Evolutionary conservation across 2,797 vertebrate species (phyloP).

Genomic region (Sylvia borin): DNA sequence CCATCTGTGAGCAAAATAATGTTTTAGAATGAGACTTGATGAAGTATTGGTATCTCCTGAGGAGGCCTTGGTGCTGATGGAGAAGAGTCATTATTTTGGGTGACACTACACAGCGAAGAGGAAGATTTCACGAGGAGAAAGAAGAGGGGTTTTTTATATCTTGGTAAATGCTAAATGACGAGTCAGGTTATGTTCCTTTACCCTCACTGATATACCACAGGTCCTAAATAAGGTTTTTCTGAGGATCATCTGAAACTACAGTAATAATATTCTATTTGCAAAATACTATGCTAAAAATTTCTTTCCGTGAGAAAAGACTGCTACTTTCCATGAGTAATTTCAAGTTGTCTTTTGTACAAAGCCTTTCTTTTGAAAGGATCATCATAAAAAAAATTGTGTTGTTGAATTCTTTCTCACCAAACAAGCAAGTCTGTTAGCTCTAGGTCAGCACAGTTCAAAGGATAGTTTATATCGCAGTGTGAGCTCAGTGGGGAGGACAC

Average conservation of each 20-base stretch:
- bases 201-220: neutral
- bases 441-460: neutral
- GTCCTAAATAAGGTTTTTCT: neutral
- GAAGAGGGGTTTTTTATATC: neutral
- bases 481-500: neutral
- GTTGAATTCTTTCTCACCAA: neutral
- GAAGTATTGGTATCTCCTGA: neutral
- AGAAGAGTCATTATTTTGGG: neutral
- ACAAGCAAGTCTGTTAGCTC: neutral
- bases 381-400: accelerated
- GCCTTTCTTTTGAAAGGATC: neutral
- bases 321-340: neutral
- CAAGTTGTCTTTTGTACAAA: neutral
- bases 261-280: neutral
- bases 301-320: neutral
- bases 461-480: neutral
- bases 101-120: neutral
- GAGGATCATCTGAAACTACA: neutral
- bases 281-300: neutral
- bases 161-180: neutral
- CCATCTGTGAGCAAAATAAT: neutral
- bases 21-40: neutral
- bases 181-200: neutral
- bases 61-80: neutral
- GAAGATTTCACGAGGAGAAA: neutral